These are phyloP conservation scores for Bradypodion ventrale DNA, from an alignment of 2,797 vertebrate genomes.

Conservation along the genomic window DNA sequence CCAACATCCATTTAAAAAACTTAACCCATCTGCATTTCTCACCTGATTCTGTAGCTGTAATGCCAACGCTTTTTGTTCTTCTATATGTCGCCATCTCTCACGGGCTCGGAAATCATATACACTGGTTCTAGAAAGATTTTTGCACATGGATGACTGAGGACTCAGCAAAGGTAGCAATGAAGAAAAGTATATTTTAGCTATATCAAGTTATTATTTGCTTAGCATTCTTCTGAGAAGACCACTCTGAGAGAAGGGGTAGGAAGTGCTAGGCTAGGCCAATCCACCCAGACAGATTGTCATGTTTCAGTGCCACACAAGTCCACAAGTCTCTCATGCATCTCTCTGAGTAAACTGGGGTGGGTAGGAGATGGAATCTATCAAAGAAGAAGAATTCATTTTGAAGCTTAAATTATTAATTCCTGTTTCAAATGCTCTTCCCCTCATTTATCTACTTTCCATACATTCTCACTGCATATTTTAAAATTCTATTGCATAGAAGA, in stretches of 20 bases:
- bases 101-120: constrained; percentile 93
- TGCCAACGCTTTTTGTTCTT: constrained; percentile 88
- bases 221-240: not conserved
- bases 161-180: not conserved
- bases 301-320: not conserved
- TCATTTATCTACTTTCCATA: not conserved
- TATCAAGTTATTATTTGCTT: not conserved
- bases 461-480: not conserved
- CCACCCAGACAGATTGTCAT: not conserved
- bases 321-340: no score
- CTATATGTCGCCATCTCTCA: constrained; percentile 89
- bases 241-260: not conserved
- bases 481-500: not conserved
- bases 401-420: not conserved
- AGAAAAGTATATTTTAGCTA: not conserved
- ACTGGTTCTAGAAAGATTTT: constrained; percentile 80
- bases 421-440: no score
- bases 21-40: not conserved
- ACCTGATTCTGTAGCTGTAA: constrained; percentile 89
- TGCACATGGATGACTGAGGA: not conserved
- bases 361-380: not conserved
- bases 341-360: not conserved
- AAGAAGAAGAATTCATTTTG: not conserved
- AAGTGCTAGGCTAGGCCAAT: not conserved
- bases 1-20: not conserved